phyloP scores from a whole-genome alignment of 2,888 invertebrate genomes.

The Ametastegia equiseti region DNA sequence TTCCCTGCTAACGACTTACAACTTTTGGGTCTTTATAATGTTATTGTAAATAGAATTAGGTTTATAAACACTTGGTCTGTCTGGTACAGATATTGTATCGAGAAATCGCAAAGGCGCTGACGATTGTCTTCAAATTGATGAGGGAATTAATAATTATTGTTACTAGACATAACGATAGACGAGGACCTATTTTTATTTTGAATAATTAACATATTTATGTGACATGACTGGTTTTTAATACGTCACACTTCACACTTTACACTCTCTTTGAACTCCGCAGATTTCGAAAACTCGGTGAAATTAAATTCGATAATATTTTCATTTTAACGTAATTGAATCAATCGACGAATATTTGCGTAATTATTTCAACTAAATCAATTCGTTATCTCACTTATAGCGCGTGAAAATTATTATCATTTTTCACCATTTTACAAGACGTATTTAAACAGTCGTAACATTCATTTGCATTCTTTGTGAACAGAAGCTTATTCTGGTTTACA shows the following conservation, averaged over 20 bases:
- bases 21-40: neutral
- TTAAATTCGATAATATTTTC: neutral
- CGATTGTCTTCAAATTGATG: conserved; percentile 5
- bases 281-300: neutral
- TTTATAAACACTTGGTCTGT: conserved; percentile 24
- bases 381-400: neutral
- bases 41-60: conserved; percentile 25
- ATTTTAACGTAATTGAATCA: neutral
- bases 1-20: neutral
- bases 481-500: neutral
- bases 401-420: neutral
- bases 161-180: neutral
- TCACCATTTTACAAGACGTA: neutral
- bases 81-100: conserved; percentile 15
- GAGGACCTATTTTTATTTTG: neutral
- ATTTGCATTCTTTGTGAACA: neutral
- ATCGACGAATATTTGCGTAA: neutral
- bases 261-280: too few species aligned
- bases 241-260: neutral
- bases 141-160: neutral
- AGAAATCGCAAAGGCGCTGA: conserved; percentile 3
- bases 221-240: neutral
- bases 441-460: neutral
- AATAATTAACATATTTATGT: neutral
- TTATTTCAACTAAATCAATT: neutral